Conservation (phyloP, 1,140 invertebrate genomes). For the Drosophila ogumai region DNA sequence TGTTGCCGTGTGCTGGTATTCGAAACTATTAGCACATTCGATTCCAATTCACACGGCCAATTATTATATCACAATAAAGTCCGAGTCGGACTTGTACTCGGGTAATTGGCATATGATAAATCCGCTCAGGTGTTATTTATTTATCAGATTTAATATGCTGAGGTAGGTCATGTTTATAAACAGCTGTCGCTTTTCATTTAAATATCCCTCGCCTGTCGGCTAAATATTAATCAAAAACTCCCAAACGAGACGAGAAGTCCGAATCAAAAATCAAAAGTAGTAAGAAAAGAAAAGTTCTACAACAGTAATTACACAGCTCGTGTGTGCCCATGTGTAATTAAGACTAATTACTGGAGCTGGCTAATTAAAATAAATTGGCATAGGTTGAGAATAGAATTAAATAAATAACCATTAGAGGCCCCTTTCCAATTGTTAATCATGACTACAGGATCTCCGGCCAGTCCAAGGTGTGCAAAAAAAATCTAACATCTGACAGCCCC, state of each 20-base stretch:
- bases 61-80: constrained; percentile 72
- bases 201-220: constrained; percentile 4
- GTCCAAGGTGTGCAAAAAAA: constrained; percentile 19
- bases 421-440: constrained; percentile 51
- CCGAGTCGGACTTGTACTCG: constrained; percentile 21
- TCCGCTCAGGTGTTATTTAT: constrained; percentile 65
- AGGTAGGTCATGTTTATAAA: constrained; percentile 74
- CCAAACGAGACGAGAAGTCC: constrained; percentile 1
- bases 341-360: constrained; percentile 44
- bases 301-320: constrained; percentile 44
- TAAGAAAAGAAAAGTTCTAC: constrained; percentile 13
- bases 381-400: constrained; percentile 45
- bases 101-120: constrained; percentile 74
- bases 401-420: constrained; percentile 32
- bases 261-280: neutral
- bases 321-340: constrained; percentile 45
- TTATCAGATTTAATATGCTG: constrained; percentile 52
- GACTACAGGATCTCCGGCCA: constrained; percentile 36
- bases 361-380: constrained; percentile 63
- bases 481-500: constrained; percentile 13
- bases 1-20: constrained; percentile 33
- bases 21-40: constrained; percentile 69
- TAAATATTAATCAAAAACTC: constrained; percentile 22
- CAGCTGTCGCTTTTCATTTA: constrained; percentile 48
- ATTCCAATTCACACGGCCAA: constrained; percentile 67